phyloP scores from a whole-genome alignment of 2,797 vertebrate genomes.

The Xyrichtys novacula region DNA sequence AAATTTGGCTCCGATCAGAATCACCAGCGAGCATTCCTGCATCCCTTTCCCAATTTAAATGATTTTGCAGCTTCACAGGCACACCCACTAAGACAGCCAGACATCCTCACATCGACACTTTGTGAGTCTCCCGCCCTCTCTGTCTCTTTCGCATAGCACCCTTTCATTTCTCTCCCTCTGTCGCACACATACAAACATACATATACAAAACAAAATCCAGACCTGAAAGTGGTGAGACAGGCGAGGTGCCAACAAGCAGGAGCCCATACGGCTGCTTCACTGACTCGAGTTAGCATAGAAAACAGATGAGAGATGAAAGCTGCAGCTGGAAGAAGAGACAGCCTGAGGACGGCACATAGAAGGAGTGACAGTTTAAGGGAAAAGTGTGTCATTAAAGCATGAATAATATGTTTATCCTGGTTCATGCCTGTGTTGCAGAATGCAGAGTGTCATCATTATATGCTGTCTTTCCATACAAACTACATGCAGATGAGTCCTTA shows the following conservation, averaged over 20 bases:
- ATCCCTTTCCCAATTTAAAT: slow-evolving; percentile 74
- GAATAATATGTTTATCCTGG: slow-evolving; percentile 37
- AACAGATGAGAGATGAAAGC: slow-evolving; percentile 29
- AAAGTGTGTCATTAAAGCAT: slow-evolving; percentile 42
- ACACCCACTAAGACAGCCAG: slow-evolving; percentile 63
- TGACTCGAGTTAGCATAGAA: slow-evolving; percentile 34
- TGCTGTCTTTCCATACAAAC: slow-evolving; percentile 25
- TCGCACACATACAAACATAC: slow-evolving; percentile 27
- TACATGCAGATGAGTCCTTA: slow-evolving; percentile 19
- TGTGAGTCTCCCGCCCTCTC: slow-evolving; percentile 36
- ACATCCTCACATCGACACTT: slow-evolving; percentile 46
- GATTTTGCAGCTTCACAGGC: slow-evolving; percentile 69
- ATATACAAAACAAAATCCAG: slow-evolving; percentile 40
- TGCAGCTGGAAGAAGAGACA: slow-evolving; percentile 27
- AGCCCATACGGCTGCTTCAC: slow-evolving; percentile 29
- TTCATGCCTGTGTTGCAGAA: slow-evolving; percentile 21
- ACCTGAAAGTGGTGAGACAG: slow-evolving; percentile 29
- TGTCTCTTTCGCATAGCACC: slow-evolving; percentile 29
- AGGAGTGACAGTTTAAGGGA: slow-evolving; percentile 25
- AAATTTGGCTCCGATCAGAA: slow-evolving; percentile 76
- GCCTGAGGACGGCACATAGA: slow-evolving; percentile 26
- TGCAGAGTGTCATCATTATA: slow-evolving; percentile 15
- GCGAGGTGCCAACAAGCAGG: slow-evolving; percentile 29
- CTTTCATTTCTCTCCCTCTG: slow-evolving; percentile 24
- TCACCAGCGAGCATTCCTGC: slow-evolving; percentile 70